Base-by-base conservation (phyloP, 2,888 invertebrate genomes). In the Euzetes globulus region DNA sequence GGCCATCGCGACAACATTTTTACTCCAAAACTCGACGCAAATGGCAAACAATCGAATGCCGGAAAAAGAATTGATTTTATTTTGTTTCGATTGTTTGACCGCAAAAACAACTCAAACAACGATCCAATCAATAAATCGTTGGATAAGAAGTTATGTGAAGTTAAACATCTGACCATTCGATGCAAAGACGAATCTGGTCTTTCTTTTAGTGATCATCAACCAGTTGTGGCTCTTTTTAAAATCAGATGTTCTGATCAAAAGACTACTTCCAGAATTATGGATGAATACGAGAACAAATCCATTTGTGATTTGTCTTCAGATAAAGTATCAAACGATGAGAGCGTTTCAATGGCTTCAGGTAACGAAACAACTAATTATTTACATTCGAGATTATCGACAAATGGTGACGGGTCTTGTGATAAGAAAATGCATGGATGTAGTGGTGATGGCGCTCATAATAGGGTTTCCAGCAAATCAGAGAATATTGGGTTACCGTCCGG, bases 1-100 rank as follows among this genome's bases (percentile, higher is more conserved):
- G 91, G 91, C 80, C 87, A 88, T 80, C 86, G 87, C 7, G 87
- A 88, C 78, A 99, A 98, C 82, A 91, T 90, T 78, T 98, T 94
- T 81, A 89, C 92, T 15, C 58, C 29, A 17, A 47, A 47, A 13
- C 17, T 13, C 5, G 13, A 17, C 2, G 13, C 55, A 6, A 41
- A 41, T 2, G 22, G 0, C 13, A 15, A 72, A 33, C 7, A 60
- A 27, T 13, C n/a, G 9, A 72, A 45, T n/a, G 1, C 47, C 13
- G 70, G 70, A 22, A 77, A 77, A 72, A 65, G 75, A 50, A 77
- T 77, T 71, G 77, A 77, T 52, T 77, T 72, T 47, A 74, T 77
- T 13, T 71, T 77, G 29, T 76, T 27, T 41, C 74, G 73, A 55
- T 65, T 77, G 37, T 33, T 27, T 6, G 71, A 74, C 47, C 9